phyloP scores from a whole-genome alignment of 2,797 vertebrate species.

The Acanthurus lineatus region DNA sequence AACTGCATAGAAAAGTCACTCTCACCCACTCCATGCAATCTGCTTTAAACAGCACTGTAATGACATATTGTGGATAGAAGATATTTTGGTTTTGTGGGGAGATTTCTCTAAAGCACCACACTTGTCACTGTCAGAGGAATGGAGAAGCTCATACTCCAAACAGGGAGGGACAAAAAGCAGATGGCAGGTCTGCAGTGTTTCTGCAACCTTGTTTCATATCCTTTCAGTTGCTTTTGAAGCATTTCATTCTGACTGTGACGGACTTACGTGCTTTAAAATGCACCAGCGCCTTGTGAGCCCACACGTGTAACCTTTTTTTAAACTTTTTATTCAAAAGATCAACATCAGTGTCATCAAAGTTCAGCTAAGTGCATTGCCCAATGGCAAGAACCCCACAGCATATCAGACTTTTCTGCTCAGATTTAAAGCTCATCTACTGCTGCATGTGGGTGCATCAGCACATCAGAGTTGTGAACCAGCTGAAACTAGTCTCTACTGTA shows the following conservation, averaged over 20 bases:
- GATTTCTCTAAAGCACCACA: constrained; percentile 3
- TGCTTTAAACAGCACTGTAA: neutral
- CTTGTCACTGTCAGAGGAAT: constrained; percentile 11
- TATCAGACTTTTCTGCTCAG: neutral
- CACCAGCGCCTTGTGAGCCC: neutral
- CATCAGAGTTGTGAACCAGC: neutral
- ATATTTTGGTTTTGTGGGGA: neutral
- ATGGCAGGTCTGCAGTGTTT: constrained; percentile 10
- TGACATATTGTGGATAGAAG: neutral
- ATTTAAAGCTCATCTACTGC: neutral
- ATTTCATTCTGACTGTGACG: neutral
- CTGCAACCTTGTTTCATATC: constrained; percentile 21
- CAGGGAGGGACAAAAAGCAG: constrained; percentile 19
- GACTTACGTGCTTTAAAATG: constrained; percentile 5
- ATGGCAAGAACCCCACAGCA: neutral
- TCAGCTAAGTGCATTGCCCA: neutral
- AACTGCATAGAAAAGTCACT: neutral
- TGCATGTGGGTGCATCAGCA: neutral
- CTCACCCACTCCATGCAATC: neutral
- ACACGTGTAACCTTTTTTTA: neutral
- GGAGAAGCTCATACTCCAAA: constrained; percentile 22
- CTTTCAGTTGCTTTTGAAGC: constrained; percentile 16
- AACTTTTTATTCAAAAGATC: constrained; percentile 15
- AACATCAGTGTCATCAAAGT: neutral
- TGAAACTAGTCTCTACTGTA: neutral